Evolutionary conservation across 2,888 invertebrate species (phyloP).

Genomic region (Odontomyia ornata): DNA sequence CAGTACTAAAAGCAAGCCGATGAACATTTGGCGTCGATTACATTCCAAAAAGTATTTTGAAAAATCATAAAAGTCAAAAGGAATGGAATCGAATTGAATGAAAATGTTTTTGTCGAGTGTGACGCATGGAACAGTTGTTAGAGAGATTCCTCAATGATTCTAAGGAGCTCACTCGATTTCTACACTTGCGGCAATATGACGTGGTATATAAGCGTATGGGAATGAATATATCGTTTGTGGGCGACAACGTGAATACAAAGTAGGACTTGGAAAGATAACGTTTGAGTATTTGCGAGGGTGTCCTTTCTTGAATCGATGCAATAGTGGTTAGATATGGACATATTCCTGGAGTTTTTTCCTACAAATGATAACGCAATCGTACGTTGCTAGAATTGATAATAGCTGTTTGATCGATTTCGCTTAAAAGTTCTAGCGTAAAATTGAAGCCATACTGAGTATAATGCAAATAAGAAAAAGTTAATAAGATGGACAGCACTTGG

Average conservation of each 20-base stretch:
- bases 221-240: slow-evolving; percentile 22
- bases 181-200: too few relatives aligned
- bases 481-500: too few relatives aligned
- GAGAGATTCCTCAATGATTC: neutral
- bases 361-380: slow-evolving; percentile 18
- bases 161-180: too few relatives aligned
- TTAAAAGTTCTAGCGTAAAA: neutral
- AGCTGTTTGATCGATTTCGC: neutral
- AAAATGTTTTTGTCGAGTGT: slow-evolving; percentile 13
- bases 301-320: neutral
- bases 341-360: neutral
- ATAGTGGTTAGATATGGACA: neutral
- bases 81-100: slow-evolving; percentile 18
- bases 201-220: neutral
- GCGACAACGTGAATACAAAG: slow-evolving; percentile 16
- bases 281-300: neutral
- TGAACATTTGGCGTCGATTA: slow-evolving; percentile 1
- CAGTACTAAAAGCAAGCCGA: too few relatives aligned
- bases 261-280: neutral
- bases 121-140: neutral
- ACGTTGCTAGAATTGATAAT: slow-evolving; percentile 23
- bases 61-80: neutral
- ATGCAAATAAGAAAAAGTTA: neutral
- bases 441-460: neutral
- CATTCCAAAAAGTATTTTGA: neutral